Evolutionary conservation across 2,888 invertebrate genomes (phyloP), one percentile per base, ranked within the genome.

Genomic region (Sarcophaga carnaria): DNA sequence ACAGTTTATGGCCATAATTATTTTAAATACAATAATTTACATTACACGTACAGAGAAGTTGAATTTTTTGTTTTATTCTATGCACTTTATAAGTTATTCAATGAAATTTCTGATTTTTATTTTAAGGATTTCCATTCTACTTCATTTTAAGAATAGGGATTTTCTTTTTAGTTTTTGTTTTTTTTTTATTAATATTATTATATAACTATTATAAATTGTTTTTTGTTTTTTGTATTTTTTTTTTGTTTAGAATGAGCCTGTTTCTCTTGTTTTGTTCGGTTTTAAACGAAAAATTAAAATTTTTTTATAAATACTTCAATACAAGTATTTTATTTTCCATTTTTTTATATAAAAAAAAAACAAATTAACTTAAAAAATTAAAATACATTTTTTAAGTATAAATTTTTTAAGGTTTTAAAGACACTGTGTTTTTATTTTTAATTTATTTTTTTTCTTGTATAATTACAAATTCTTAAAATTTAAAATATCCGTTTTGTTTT

Each of bases 391-490:
- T 64, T 75, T 17, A 37, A 66, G 12, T 14, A 54, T 17, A 54
- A 14, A 17, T 72, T 69, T 77, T 59, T 60, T 27, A 64, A 69
- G 45, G n/a, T 22, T 72, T 74, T 64, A 85, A 80, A 76, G 76
- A 85, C 71, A 72, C 72, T 37, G 74, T 79, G 75, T 74, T 79
- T 80, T 67, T 59, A 14, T 74, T 79, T 80, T 62, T 59, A 14
- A 47, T 59, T 64, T 62, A 47, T 71, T 60, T 45, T 74, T n/a
- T 64, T 66, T 62, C 37, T 63, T 76, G 78, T 64, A 60, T 69
- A 81, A 76, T 62, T 80, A 72, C 25, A 79, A 59, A 76, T 47
- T 80, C 72, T 37, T 82, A 75, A 67, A 79, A 63, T 49, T 74
- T 62, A 69, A 80, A 49, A 47, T n/a, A 66, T 37, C 37, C 37